phyloP scores from a whole-genome alignment of 2,797 vertebrate genomes.

The Esox lucius region DNA sequence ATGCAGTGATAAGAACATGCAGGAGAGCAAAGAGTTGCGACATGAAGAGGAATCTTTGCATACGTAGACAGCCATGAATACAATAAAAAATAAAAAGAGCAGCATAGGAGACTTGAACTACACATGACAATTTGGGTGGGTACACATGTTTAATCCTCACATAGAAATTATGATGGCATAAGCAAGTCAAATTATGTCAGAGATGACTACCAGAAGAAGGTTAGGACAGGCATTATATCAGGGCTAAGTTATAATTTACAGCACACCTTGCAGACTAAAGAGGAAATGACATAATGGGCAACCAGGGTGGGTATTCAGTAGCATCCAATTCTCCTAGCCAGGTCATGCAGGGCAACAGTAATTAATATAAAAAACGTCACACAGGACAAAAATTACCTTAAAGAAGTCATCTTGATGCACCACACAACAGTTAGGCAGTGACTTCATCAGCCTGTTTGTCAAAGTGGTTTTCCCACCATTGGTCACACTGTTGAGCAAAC shows the following conservation, averaged over 20 bases:
- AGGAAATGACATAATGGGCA: background rate
- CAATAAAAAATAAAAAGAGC: background rate
- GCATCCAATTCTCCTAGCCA: background rate
- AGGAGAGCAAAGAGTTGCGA: background rate
- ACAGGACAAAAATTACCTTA: slow-evolving; percentile 77
- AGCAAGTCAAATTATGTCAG: background rate
- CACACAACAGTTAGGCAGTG: slow-evolving; percentile 91
- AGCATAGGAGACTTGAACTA: background rate
- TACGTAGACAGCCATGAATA: background rate
- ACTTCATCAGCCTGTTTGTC: slow-evolving; percentile 81
- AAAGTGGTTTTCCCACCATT: slow-evolving; percentile 96
- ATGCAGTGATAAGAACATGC: background rate
- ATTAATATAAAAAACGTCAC: background rate
- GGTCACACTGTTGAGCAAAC: slow-evolving; percentile 77
- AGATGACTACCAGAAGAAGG: background rate
- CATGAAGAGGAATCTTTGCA: background rate
- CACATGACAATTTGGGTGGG: background rate
- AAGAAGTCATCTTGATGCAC: slow-evolving; percentile 96
- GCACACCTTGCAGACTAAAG: background rate
- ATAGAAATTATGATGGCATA: background rate
- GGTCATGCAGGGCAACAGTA: background rate
- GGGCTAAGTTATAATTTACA: background rate
- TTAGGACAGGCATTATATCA: background rate
- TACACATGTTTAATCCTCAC: background rate
- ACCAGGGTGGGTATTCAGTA: background rate